Evolutionary conservation across 30 jellyfish, hydroid and myxozoan species (phyloP), one percentile per base, ranked within the genome.

Genomic region (Turritopsis dohrnii): DNA sequence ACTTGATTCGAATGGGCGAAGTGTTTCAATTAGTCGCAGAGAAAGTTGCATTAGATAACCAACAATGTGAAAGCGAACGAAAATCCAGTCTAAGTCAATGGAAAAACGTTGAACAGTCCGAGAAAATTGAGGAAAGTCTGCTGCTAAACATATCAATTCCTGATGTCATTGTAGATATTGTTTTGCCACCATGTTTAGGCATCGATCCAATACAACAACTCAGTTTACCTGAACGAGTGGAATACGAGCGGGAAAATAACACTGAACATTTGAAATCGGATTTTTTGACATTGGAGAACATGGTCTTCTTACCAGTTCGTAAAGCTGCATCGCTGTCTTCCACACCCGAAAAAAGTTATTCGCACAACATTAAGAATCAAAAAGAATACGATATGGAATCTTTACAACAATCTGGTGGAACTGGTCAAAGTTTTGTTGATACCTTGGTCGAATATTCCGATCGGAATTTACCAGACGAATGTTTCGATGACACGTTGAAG

Each of bases 1-100:
- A 82, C 75, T 79, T 94, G 66, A 17, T 94, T 21, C 96, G 99
- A 20, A 25, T 94, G 71, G 94, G 90, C 28, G 99, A 94, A 75
- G 81, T 85, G 96, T 71, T 88, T 31, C 53, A 83, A 3, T 93
- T 84, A 5, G 89, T 94, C 19, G 85, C 88, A 21, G 84, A 84
- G 65, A 79, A 81, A 23, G 75, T 94, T 0, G 75, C 88, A 71
- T 74, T 52, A 27, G 99, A 89, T 73, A 92, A 88, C 20, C 66
- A 80, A 83, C 90, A 60, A n/a, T 83, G 73, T 65, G 52, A 9
- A 41, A 28, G 22, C 60, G 83, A 75, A 75, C 80, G 69, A 27
- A 52, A 53, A 23, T 28, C 28, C 22, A 18, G 52, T 52, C 53
- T 26, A 3, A 65, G 29, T 18, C 77, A 69, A 27, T 69, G 1